These are phyloP conservation scores for Heliothis peltigera DNA, from an alignment of 2,888 invertebrate genomes.

Conservation along the genomic window DNA sequence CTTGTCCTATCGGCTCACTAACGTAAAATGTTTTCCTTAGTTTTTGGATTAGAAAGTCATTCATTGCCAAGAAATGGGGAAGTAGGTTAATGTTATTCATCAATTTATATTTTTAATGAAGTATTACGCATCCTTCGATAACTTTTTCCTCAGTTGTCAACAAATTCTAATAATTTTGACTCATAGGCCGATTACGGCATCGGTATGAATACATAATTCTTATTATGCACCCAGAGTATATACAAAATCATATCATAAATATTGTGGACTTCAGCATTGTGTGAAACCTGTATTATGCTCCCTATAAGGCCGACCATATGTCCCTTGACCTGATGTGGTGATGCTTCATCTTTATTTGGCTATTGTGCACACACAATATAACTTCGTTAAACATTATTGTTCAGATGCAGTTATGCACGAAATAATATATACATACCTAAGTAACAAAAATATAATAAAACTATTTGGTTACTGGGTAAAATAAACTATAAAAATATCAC, in stretches of 20 bases:
- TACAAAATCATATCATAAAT: slow-evolving; percentile 36
- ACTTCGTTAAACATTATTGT: neutral
- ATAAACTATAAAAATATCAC: too few species aligned
- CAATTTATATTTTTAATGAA: too few species aligned
- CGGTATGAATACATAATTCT: slow-evolving; percentile 6
- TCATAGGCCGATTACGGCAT: slow-evolving; percentile 48
- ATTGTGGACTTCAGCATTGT: slow-evolving; percentile 51
- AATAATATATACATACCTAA: too few species aligned
- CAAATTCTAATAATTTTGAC: slow-evolving; percentile 46
- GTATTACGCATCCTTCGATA: too few species aligned
- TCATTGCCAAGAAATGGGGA: neutral
- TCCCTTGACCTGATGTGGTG: slow-evolving; percentile 57
- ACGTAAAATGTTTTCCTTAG: neutral
- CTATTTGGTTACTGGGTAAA: too few species aligned
- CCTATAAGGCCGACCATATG: slow-evolving; percentile 62
- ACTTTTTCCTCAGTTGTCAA: slow-evolving; percentile 43
- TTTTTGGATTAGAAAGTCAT: neutral
- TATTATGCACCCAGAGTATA: slow-evolving; percentile 12
- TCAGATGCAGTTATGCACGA: neutral
- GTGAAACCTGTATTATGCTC: slow-evolving; percentile 46
- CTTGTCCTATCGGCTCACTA: neutral
- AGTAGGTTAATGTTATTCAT: neutral
- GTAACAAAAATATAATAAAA: too few species aligned
- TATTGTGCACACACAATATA: neutral
- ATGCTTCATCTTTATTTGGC: slow-evolving; percentile 17